Evolutionary conservation across 2,797 vertebrate species (phyloP), one percentile per base, ranked within the genome.

Genomic region (Eulemur rubriventer): DNA sequence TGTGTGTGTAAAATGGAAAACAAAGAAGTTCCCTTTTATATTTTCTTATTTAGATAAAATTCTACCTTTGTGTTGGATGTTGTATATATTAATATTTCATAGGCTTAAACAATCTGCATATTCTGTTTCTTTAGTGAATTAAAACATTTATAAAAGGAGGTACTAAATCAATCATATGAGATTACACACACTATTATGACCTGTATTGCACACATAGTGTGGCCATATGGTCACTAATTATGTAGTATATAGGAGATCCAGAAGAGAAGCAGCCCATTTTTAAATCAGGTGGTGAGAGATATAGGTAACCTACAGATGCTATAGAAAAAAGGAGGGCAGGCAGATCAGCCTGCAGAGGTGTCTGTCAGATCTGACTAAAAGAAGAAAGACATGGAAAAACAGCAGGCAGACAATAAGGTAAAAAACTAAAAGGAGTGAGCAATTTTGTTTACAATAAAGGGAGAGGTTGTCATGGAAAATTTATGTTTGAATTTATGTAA

Each of bases 41-140:
- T 89, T 65, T 92, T 93, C 13, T 76, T 28, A 73, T n/a, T 94
- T 59, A 92, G 18, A 93, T 65, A 55, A 91, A 97, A 93, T 46
- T 41, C 7, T 95, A 12, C 5, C 30, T 95, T 95, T 33, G 55
- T 22, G 0, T 78, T 69, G 20, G 22, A 50, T 76, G 20, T 90
- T 65, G 81, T 41, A 4, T 85, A 33, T 50, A 57, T 57, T 57
- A 57, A 57, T 26, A 89, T 79, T 79, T 80, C 6, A 55, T 63
- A 41, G 35, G 57, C 3, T 92, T 76, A 73, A 91, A 93, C 10
- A 80, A 61, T 11, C 22, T 87, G 11, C 4, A 67, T 70, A 30
- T 67, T 93, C 55, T 70, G 5, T 63, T 95, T 79, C 26, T 83
- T 48, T 12, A 6, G 52, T 81, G 11, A 84, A 78, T 69, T 72